Base-by-base conservation (phyloP, 2,113 vertebrate genomes). In the Cnemophilus loriae region DNA sequence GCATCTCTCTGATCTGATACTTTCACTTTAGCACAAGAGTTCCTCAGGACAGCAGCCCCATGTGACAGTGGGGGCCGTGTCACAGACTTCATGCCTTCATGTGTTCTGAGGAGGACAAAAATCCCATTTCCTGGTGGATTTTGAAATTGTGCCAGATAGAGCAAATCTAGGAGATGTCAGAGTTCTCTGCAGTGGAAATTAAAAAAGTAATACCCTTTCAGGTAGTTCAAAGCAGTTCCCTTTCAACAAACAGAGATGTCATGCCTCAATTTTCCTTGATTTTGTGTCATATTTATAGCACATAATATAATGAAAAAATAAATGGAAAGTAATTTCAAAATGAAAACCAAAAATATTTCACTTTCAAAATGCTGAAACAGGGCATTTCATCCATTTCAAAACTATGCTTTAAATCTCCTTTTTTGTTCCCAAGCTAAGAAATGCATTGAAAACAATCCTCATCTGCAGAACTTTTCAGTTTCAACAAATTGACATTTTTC, bases 251-350 rank as follows among this genome's bases (percentile, higher is more conserved):
- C 83, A 89, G 91, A 84, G 60, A 68, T 39, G 33, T 63, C 86
- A 78, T 95, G 86, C 68, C 65, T 95, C 96, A 84, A 84, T 95
- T 96, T 96, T 90, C 81, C 89, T 93, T 91, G 91, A 87, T 93
- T 96, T 95, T 92, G 21, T 95, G 89, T 92, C 68, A 23, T 96
- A 93, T 92, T 96, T 94, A 93, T 96, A 92, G 89, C 57, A 73
- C 11, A 73, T 89, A 89, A 68, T 89, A 64, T 79, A 87, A 94
- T 65, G 73, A 53, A 95, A 96, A 91, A 91, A 87, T 93, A 95
- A 93, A 96, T 95, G 57, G 61, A 89, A 96, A 92, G 84, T 91
- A 14, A 93, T 97, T 93, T 91, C 69, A 94, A 94, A 95, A 84
- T 39, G 91, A 95, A 96, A 95, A 47, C 44, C 21, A 70, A 92